Evolutionary conservation across 2,888 invertebrate genomes (phyloP).

Genomic region (Drosophila kanekoi): DNA sequence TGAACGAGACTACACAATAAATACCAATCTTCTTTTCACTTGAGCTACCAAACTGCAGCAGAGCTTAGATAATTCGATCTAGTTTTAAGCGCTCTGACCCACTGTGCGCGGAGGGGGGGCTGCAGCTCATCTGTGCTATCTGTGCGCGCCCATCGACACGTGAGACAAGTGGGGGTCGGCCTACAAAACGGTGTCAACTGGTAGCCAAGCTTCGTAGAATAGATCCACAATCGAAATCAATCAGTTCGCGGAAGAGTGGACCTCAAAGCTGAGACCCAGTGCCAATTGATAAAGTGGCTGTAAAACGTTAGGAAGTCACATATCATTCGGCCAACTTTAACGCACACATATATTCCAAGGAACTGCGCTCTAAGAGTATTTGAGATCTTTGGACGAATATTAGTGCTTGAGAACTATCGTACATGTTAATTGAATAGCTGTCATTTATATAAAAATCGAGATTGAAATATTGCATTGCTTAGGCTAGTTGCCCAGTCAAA

Average conservation of each 20-base stretch:
- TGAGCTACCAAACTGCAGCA: conserved; percentile 14
- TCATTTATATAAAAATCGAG: no score
- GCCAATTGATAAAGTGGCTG: conserved; percentile 29
- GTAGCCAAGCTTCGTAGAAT: conserved; percentile 69
- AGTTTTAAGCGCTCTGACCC: conserved; percentile 6
- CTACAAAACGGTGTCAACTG: conserved; percentile 48
- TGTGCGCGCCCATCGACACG: conserved; percentile 53
- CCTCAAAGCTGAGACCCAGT: background rate
- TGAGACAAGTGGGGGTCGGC: conserved; percentile 59
- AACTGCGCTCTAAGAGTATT: background rate
- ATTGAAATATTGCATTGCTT: no score
- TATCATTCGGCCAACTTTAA: conserved; percentile 28
- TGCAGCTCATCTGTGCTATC: conserved; percentile 55
- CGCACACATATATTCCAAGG: conserved; percentile 15
- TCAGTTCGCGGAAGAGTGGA: conserved; percentile 59
- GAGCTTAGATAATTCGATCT: conserved; percentile 2
- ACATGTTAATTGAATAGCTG: no score
- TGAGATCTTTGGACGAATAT: no score
- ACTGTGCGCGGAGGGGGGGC: conserved; percentile 11
- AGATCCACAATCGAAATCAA: conserved; percentile 60
- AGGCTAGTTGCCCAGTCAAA: no score
- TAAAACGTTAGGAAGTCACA: conserved; percentile 34
- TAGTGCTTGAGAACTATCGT: no score
- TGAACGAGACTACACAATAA: conserved; percentile 10
- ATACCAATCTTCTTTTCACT: conserved; percentile 5